Conservation (phyloP, 2,797 vertebrate species). For the Natrix natrix region DNA sequence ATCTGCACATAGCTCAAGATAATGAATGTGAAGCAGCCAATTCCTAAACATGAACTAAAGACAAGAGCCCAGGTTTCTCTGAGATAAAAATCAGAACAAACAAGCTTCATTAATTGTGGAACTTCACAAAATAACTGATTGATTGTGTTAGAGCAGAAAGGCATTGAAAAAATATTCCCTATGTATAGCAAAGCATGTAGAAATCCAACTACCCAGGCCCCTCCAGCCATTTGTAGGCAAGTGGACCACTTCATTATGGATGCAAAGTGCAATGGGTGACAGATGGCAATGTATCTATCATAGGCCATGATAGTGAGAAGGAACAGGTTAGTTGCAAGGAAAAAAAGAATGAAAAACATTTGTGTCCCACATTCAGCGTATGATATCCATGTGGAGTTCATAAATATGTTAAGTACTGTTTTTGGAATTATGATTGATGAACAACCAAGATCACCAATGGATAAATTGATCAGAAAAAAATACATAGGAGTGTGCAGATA, state of each 20-base stretch:
- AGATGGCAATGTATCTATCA: background rate
- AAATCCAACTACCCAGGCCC: constrained; percentile 13
- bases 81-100: too few relatives aligned
- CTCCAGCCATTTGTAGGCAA: background rate
- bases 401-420: background rate
- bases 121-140: too few relatives aligned
- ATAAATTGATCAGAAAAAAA: background rate
- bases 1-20: background rate
- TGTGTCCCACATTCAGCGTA: constrained; percentile 8
- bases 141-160: background rate
- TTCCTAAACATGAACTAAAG: background rate
- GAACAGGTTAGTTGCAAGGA: constrained; percentile 16
- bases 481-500: constrained; percentile 2
- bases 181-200: constrained; percentile 1
- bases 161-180: background rate
- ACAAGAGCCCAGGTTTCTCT: too few relatives aligned
- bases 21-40: background rate
- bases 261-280: too few relatives aligned
- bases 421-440: constrained; percentile 15
- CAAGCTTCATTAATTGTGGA: too few relatives aligned
- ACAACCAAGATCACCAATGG: constrained; percentile 22
- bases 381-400: background rate
- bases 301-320: constrained; percentile 21
- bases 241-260: background rate
- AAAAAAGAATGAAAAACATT: constrained; percentile 9